Evolutionary conservation across 2,888 invertebrate species (phyloP).

Genomic region (Netelia virgata): DNA sequence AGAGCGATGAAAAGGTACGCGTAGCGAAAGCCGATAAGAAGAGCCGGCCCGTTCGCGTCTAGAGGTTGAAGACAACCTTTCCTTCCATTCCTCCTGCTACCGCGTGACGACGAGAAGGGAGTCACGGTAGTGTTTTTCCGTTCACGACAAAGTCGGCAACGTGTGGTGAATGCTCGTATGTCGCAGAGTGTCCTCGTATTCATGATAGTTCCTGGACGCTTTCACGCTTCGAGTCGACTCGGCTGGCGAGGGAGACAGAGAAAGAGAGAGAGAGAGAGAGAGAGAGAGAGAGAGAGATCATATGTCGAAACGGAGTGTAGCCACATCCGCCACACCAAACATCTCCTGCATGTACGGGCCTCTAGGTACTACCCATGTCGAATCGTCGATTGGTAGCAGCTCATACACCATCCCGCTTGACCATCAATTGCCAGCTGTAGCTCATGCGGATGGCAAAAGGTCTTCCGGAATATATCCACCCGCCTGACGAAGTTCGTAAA

Average conservation of each 20-base stretch:
- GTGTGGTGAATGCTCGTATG: constrained; percentile 21
- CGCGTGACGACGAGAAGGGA: constrained; percentile 11
- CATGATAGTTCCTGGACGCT: constrained; percentile 24
- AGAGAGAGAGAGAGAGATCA: not conserved
- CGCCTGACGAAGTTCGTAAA: not conserved
- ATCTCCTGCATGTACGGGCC: not conserved
- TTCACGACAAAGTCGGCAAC: constrained; percentile 11
- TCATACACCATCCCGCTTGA: not conserved
- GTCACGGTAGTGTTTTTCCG: constrained; percentile 9
- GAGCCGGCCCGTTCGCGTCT: constrained; percentile 28
- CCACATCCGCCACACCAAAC: not conserved
- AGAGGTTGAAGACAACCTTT: constrained; percentile 2
- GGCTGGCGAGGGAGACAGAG: constrained; percentile 9
- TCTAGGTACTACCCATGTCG: not conserved
- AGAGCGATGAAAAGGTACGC: constrained; percentile 60
- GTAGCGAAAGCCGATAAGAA: constrained; percentile 61
- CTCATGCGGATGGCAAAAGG: not conserved
- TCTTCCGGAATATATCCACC: not conserved
- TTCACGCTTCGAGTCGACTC: constrained; percentile 1
- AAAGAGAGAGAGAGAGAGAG: not conserved
- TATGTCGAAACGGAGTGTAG: not conserved
- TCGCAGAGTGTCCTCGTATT: constrained; percentile 23
- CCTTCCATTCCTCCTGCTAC: constrained; percentile 1
- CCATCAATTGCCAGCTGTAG: not conserved
- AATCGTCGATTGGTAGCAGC: not conserved